Conservation (phyloP, 2,888 invertebrate genomes). For the Teinopalpus imperialis region DNA sequence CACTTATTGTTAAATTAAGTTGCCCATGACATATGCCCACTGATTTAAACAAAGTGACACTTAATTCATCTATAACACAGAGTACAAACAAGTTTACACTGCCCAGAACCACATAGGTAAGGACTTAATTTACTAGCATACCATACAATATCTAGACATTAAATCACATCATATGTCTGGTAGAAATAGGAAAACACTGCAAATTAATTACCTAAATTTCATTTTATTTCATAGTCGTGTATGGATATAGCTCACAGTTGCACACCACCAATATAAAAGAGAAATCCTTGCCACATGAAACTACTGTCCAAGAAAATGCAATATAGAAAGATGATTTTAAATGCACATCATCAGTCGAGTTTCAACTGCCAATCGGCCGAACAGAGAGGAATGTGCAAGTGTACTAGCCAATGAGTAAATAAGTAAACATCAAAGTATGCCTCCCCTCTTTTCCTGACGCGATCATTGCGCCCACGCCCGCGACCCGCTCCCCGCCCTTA, state of each 20-base stretch:
- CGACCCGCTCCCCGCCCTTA: conserved; percentile 33
- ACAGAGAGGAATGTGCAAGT: conserved; percentile 72
- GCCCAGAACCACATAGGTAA: conserved; percentile 35
- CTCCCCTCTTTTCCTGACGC: conserved; percentile 67
- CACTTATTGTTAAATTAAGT: background rate
- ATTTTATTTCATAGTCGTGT: conserved; percentile 76
- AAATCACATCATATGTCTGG: conserved; percentile 13
- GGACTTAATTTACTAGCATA: conserved; percentile 24
- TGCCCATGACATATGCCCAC: too few relatives aligned
- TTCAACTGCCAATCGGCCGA: conserved; percentile 46
- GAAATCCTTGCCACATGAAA: conserved; percentile 50
- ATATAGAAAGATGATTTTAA: conserved; percentile 59
- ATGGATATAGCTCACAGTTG: conserved; percentile 57
- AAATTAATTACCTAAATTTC: conserved; percentile 65
- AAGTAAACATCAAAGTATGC: conserved; percentile 65
- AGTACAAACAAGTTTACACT: conserved; percentile 39
- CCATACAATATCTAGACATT: conserved; percentile 17
- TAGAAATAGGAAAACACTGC: conserved; percentile 17
- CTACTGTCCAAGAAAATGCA: conserved; percentile 56
- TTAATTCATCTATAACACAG: conserved; percentile 27
- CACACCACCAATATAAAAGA: conserved; percentile 43
- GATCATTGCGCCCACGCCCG: conserved; percentile 47
- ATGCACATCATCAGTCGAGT: conserved; percentile 61
- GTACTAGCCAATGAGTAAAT: conserved; percentile 69
- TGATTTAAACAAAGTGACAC: conserved; percentile 11